Conservation (phyloP, 2,113 vertebrate genomes). For the Calidris pygmaea region DNA sequence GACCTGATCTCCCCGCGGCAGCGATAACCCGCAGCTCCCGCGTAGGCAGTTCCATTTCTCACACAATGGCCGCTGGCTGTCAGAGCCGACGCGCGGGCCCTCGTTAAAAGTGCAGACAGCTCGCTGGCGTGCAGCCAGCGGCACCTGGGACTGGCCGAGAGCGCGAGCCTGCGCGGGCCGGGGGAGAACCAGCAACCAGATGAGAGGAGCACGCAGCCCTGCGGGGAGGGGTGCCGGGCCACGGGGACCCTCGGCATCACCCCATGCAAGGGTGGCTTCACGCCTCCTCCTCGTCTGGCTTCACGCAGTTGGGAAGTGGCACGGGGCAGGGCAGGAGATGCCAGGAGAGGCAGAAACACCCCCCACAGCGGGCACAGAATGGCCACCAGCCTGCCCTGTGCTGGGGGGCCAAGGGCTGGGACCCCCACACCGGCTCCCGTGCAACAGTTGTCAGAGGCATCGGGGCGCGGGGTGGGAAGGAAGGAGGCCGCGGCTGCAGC, state of each 20-base stretch:
- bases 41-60: neutral
- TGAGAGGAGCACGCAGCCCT: neutral
- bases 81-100: constrained; percentile 17
- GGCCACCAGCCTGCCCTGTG: fast-evolving
- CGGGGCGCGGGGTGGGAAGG: neutral
- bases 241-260: fast-evolving
- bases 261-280: fast-evolving
- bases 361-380: fast-evolving
- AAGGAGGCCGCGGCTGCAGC: neutral
- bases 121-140: neutral
- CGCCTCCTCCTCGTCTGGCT: neutral
- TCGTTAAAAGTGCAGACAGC: constrained; percentile 34
- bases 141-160: constrained; percentile 34
- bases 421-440: fast-evolving
- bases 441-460: neutral
- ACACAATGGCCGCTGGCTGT: constrained; percentile 41
- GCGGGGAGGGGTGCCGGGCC: fast-evolving
- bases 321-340: neutral
- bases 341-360: neutral
- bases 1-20: neutral
- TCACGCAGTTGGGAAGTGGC: fast-evolving
- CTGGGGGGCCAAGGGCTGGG: neutral
- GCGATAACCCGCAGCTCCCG: neutral
- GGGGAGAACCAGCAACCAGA: neutral
- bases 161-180: neutral